phyloP scores from a whole-genome alignment of 1,140 invertebrate genomes.

The Drosophila lowei region DNA sequence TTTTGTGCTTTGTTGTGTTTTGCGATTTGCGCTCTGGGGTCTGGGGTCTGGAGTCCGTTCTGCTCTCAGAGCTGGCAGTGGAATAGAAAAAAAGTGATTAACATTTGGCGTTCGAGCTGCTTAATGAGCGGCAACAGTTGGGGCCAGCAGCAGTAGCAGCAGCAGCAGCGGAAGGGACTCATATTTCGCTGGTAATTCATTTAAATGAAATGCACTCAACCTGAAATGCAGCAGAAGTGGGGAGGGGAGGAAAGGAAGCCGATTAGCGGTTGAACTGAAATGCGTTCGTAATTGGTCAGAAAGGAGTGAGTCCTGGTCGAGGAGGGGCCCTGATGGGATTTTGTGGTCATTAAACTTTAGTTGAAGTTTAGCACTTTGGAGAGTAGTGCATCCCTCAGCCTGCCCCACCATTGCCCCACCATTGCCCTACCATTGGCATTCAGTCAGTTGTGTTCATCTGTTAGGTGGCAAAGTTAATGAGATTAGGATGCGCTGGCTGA shows the following conservation, averaged over 20 bases:
- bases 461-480: slow-evolving; percentile 53
- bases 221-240: slow-evolving; percentile 47
- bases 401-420: not conserved
- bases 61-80: slow-evolving; percentile 2
- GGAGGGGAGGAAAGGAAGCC: slow-evolving; percentile 6
- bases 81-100: slow-evolving; percentile 65
- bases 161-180: slow-evolving; percentile 21
- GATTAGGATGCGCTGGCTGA: slow-evolving; percentile 37
- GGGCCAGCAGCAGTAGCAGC: not conserved
- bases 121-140: slow-evolving; percentile 51
- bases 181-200: slow-evolving; percentile 80
- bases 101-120: slow-evolving; percentile 57
- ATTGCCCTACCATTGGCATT: not conserved
- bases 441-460: slow-evolving; percentile 40
- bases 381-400: slow-evolving; percentile 13
- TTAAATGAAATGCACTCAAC: slow-evolving; percentile 79
- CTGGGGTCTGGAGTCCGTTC: not conserved
- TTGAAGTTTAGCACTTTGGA: slow-evolving; percentile 47
- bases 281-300: slow-evolving; percentile 72
- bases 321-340: slow-evolving; percentile 37
- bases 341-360: slow-evolving; percentile 68
- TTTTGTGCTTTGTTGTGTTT: slow-evolving; percentile 64
- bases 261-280: slow-evolving; percentile 65
- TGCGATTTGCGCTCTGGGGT: slow-evolving; percentile 61
- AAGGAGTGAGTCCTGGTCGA: slow-evolving; percentile 40